Evolutionary conservation across 2,888 invertebrate species (phyloP).

Genomic region (Brachyptera putata): DNA sequence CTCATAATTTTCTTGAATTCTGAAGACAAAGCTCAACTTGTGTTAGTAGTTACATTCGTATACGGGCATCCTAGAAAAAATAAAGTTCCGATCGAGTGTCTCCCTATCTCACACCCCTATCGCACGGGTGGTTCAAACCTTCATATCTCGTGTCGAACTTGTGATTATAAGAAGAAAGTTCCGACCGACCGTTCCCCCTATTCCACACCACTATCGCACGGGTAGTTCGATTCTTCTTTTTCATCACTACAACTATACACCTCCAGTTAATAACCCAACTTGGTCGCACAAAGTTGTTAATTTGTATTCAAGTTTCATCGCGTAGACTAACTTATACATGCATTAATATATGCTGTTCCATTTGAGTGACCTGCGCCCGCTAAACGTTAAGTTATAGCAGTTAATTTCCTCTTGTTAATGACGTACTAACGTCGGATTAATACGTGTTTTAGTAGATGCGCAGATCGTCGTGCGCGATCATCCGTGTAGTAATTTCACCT

Average conservation of each 20-base stretch:
- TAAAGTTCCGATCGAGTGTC: too few species aligned
- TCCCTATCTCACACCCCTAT: neutral
- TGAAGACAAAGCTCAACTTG: too few species aligned
- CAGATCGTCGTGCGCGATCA: too few species aligned
- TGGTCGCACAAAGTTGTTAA: conserved; percentile 8
- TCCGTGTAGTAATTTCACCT: too few species aligned
- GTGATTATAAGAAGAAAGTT: neutral
- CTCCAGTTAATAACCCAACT: conserved; percentile 2
- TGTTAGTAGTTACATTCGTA: too few species aligned
- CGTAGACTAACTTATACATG: neutral
- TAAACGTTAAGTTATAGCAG: conserved; percentile 17
- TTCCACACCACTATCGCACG: too few species aligned
- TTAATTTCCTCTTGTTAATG: conserved; percentile 16
- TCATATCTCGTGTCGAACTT: neutral
- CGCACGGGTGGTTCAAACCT: neutral
- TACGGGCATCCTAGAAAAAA: too few species aligned
- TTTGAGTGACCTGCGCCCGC: conserved; percentile 16
- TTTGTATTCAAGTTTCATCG: conserved; percentile 15
- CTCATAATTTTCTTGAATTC: too few species aligned
- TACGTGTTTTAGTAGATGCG: too few species aligned
- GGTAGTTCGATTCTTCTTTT: too few species aligned
- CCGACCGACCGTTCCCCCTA: too few species aligned
- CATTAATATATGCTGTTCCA: conserved; percentile 3
- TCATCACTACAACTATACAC: too few species aligned
- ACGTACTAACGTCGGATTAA: conserved; percentile 16